A percentile compares a stretch with the other conserved stretches of the same genome.
These are phyloP conservation scores for Coptodon bakossiorum DNA, from an alignment of 2,113 vertebrate species.

Conservation along the genomic window DNA sequence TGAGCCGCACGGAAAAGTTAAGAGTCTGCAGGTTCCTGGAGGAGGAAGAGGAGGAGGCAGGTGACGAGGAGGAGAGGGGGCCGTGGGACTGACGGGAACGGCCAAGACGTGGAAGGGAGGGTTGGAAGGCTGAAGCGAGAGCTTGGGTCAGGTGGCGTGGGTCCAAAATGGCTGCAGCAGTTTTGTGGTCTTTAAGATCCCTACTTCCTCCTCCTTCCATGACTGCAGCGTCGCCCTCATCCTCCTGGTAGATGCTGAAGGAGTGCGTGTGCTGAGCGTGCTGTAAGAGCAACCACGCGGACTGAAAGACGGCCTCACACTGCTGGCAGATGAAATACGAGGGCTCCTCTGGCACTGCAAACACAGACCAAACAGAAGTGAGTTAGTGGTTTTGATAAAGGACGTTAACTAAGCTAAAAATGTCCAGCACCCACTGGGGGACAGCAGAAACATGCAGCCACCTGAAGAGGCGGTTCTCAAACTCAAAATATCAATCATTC, in stretches of 20 bases:
- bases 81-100: constrained; percentile 37
- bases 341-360: constrained; percentile 61
- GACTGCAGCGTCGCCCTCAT: constrained; percentile 65
- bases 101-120: constrained; percentile 22
- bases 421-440: neutral
- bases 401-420: neutral
- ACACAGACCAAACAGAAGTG: neutral
- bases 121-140: constrained; percentile 81
- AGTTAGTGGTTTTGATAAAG: neutral
- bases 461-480: neutral
- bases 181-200: constrained; percentile 77
- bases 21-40: constrained; percentile 78
- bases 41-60: neutral
- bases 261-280: constrained; percentile 74
- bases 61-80: neutral
- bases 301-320: constrained; percentile 66
- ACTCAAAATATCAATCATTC: neutral
- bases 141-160: constrained; percentile 86
- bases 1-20: constrained; percentile 76
- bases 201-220: constrained; percentile 59
- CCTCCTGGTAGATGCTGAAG: constrained; percentile 75
- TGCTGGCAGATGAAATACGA: constrained; percentile 73
- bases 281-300: constrained; percentile 71
- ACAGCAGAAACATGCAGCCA: neutral
- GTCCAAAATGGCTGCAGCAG: constrained; percentile 80